A percentile compares a stretch with the other conserved stretches of the same genome.
Evolutionary conservation across 2,113 vertebrate genomes (phyloP).

Genomic region (Xiphorhynchus elegans): DNA sequence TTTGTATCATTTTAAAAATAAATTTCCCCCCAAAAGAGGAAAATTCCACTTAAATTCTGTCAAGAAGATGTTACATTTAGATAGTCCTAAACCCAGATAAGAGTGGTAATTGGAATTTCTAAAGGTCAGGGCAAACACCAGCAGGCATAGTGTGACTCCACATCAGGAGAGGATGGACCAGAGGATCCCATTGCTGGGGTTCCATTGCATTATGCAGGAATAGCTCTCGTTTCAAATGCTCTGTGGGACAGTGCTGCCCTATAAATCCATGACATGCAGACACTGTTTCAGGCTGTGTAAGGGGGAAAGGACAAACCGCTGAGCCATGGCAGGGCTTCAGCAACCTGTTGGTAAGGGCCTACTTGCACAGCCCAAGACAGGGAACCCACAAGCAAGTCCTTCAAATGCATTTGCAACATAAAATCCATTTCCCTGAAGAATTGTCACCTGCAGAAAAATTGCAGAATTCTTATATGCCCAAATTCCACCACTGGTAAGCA

Average conservation of each 20-base stretch:
- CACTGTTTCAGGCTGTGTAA: not conserved
- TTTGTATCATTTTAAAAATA: not conserved
- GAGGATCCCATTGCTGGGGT: not conserved
- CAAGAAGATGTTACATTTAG: not conserved
- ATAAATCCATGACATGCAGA: not conserved
- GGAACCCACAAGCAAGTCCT: fast-evolving
- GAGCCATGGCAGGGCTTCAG: not conserved
- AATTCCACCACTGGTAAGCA: not conserved
- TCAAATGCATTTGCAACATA: not conserved
- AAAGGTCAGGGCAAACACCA: not conserved
- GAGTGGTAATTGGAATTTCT: not conserved
- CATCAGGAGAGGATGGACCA: not conserved
- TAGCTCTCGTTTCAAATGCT: not conserved
- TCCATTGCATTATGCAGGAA: not conserved
- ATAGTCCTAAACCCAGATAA: not conserved
- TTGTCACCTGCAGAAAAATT: not conserved
- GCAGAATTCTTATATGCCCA: not conserved
- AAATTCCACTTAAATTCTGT: not conserved
- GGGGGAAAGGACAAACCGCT: not conserved
- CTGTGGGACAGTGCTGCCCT: not conserved
- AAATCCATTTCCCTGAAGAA: not conserved
- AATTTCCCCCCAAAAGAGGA: not conserved
- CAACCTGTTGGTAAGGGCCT: not conserved
- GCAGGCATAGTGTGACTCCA: not conserved
- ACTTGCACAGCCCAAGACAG: not conserved